These are phyloP conservation scores for Planiliza haematocheilus DNA, from an alignment of 2,113 vertebrate species.

Conservation along the genomic window DNA sequence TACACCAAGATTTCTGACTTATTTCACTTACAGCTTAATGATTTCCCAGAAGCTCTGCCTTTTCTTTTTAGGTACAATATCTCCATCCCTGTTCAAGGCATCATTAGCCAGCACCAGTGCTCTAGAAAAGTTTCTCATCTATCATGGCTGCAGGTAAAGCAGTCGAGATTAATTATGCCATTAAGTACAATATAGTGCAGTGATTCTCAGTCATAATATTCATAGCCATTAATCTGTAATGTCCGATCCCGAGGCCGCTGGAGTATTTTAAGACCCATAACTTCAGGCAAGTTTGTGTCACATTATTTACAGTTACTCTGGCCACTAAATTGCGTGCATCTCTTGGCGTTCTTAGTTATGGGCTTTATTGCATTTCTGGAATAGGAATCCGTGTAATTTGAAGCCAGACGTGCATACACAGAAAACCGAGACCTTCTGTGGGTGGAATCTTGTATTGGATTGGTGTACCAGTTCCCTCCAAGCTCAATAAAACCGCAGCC, in stretches of 20 bases:
- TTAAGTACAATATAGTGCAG: conserved; percentile 40
- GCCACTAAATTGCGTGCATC: not conserved
- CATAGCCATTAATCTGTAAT: conserved; percentile 45
- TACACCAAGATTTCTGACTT: not conserved
- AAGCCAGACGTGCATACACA: conserved; percentile 17
- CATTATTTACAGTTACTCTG: conserved; percentile 12
- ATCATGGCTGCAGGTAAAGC: conserved; percentile 47
- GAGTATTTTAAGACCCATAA: conserved; percentile 56
- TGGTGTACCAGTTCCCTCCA: conserved; percentile 9
- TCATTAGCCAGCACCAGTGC: not conserved
- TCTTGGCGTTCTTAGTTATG: conserved; percentile 5
- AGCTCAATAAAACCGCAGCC: conserved; percentile 26
- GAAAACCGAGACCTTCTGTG: not conserved
- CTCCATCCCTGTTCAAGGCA: not conserved
- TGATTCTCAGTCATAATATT: conserved; percentile 42
- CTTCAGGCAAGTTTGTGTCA: conserved; percentile 25
- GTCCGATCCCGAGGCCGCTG: conserved; percentile 21
- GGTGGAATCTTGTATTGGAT: not conserved
- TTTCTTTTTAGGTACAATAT: conserved; percentile 5
- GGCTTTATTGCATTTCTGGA: conserved; percentile 1
- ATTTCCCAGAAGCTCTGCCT: not conserved
- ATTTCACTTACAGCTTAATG: conserved; percentile 14
- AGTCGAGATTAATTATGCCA: conserved; percentile 48
- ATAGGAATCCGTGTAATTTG: conserved; percentile 20
- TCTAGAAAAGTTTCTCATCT: conserved; percentile 37